These are phyloP conservation scores for Drosophila affinis DNA, from an alignment of 2,888 invertebrate species.

Conservation along the genomic window DNA sequence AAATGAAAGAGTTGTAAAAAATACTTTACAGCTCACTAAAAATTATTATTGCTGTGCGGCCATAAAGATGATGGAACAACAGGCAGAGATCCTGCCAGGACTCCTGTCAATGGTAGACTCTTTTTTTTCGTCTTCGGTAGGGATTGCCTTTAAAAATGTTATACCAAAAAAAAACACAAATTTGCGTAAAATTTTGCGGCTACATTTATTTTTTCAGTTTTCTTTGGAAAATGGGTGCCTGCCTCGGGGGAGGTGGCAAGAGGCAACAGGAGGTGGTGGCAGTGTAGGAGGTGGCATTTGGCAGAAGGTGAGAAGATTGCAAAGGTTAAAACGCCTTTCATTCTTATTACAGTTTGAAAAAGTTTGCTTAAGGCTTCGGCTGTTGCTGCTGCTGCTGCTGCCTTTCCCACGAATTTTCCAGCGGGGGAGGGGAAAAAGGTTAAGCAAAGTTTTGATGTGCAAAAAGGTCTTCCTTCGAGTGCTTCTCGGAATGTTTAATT, in stretches of 20 bases:
- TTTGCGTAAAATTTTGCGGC: constrained; percentile 47
- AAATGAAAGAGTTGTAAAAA: constrained; percentile 27
- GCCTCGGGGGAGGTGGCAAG: neutral
- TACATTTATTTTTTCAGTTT: constrained; percentile 16
- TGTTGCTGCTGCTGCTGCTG: neutral
- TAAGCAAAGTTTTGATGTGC: constrained; percentile 46
- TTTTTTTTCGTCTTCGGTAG: constrained; percentile 10
- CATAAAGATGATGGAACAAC: constrained; percentile 12
- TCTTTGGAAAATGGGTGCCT: neutral
- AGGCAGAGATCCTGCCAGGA: constrained; percentile 1
- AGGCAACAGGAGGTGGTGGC: too few species aligned
- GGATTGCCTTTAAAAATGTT: constrained; percentile 41
- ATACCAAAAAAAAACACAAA: constrained; percentile 27
- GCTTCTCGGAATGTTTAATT: constrained; percentile 47
- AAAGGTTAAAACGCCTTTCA: constrained; percentile 45
- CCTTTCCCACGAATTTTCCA: constrained; percentile 34
- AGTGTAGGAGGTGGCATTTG: constrained; percentile 8
- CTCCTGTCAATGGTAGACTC: constrained; percentile 45
- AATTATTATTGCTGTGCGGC: constrained; percentile 59
- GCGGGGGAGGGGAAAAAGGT: constrained; percentile 31
- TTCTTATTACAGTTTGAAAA: constrained; percentile 48
- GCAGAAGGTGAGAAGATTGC: constrained; percentile 8
- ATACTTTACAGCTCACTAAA: constrained; percentile 73
- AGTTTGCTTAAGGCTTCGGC: constrained; percentile 37
- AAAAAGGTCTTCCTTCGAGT: constrained; percentile 18